These are phyloP conservation scores for Coenonympha glycerion DNA, from an alignment of 2,888 invertebrate genomes.

Conservation along the genomic window DNA sequence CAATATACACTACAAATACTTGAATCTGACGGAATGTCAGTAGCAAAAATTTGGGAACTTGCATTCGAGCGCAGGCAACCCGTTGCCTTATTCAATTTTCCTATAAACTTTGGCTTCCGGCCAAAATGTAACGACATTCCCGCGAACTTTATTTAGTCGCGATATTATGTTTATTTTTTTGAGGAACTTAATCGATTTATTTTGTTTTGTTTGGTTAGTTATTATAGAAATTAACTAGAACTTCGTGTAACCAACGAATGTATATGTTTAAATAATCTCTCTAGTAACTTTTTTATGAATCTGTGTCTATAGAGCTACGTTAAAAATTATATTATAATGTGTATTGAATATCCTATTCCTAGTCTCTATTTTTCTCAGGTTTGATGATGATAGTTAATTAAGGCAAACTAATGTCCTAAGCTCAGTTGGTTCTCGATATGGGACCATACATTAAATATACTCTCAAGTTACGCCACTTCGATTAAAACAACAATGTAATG, in stretches of 20 bases:
- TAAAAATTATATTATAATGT: no score
- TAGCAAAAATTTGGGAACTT: conserved; percentile 27
- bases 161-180: conserved; percentile 17
- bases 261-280: no score
- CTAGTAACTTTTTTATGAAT: no score
- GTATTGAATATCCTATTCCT: no score
- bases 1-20: conserved; percentile 8
- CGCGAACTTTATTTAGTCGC: conserved; percentile 15
- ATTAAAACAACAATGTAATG: background rate
- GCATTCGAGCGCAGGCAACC: conserved; percentile 20
- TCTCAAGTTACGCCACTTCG: background rate
- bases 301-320: no score
- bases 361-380: no score
- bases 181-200: conserved; percentile 9
- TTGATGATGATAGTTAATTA: no score
- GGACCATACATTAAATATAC: background rate
- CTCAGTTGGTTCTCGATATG: no score
- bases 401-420: no score
- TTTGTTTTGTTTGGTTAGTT: background rate
- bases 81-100: conserved; percentile 31
- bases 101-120: conserved; percentile 28
- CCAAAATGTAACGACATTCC: conserved; percentile 28
- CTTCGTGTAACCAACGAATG: no score
- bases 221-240: no score
- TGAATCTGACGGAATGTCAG: conserved; percentile 26